Evolutionary conservation across 2,888 invertebrate species (phyloP), one percentile per base, ranked within the genome.

Genomic region (Ormyrus rosae): DNA sequence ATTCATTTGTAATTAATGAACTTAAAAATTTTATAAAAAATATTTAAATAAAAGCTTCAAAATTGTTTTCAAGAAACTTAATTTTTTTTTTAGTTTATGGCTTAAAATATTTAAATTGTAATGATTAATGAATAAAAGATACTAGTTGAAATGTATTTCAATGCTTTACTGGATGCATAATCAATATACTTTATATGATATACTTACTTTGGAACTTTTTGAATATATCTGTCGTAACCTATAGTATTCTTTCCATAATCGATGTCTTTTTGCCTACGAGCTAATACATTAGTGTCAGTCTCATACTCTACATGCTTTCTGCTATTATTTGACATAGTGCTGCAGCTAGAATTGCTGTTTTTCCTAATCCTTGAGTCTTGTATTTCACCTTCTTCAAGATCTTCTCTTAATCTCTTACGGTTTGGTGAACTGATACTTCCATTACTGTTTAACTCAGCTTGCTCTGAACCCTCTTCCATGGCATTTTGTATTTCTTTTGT

Each of bases 231-330:
- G 84, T 95, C 94, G 89, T 98, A 98, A 60, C 96, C 96, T 83
- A 95, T 91, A 50, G 98, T 98, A 88, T 97, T 97, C 91, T 98
- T 98, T 10, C 98, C 98, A 92, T 96, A 98, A 90, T 98, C 97
- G 86, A 98, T 96, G 91, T 98, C 97, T 91, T 98, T 98, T 88
- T 98, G 97, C 63, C 98, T 93, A 82, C 98, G 93, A 60, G 93
- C 91, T 80, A 98, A 91, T 46, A 96, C 90, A 5, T 87, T 91
- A 13, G 94, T 93, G 91, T 98, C 96, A 7, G 93, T 94, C 91
- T 98, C 98, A 51, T 92, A 87, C 84, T 93, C 92, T 55, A 84
- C 13, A 60, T 80, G 88, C 74, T 80, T 89, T 6, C 84, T 81
- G 10, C 84, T 83, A 6, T 84, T 63, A 8, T 86, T 88, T 6